These are phyloP conservation scores for Morus bassanus DNA, from an alignment of 2,797 vertebrate genomes.

Conservation along the genomic window DNA sequence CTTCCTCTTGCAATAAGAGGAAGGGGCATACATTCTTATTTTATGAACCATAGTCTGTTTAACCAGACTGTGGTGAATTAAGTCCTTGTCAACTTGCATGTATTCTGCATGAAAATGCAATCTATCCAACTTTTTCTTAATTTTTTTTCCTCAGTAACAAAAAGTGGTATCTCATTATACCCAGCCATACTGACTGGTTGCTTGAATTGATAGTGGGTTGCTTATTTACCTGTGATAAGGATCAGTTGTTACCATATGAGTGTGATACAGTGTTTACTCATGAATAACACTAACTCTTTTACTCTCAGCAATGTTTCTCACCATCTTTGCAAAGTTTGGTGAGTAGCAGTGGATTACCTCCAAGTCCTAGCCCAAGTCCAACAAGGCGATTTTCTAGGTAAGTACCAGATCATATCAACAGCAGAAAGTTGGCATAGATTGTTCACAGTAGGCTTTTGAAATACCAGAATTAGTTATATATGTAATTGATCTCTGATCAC, in stretches of 20 bases:
- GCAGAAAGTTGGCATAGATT: background rate
- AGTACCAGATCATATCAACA: background rate
- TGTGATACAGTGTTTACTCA: background rate
- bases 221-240: background rate
- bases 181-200: background rate
- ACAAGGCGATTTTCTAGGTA: slow-evolving; percentile 85
- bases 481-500: background rate
- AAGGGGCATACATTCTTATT: background rate
- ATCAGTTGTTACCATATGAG: background rate
- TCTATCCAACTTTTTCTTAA: background rate
- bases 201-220: background rate
- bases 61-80: background rate
- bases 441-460: background rate
- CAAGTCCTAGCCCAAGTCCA: slow-evolving; percentile 87
- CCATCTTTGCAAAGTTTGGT: slow-evolving; percentile 90
- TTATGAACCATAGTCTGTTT: background rate
- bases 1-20: background rate
- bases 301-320: slow-evolving; percentile 88
- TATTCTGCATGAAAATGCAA: background rate
- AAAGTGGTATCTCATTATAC: background rate
- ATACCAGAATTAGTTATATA: background rate
- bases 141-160: background rate
- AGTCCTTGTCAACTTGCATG: background rate
- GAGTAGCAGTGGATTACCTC: slow-evolving; percentile 86
- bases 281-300: background rate